Conservation (phyloP, 2,113 vertebrate species). For the Pseudonaja textilis region DNA sequence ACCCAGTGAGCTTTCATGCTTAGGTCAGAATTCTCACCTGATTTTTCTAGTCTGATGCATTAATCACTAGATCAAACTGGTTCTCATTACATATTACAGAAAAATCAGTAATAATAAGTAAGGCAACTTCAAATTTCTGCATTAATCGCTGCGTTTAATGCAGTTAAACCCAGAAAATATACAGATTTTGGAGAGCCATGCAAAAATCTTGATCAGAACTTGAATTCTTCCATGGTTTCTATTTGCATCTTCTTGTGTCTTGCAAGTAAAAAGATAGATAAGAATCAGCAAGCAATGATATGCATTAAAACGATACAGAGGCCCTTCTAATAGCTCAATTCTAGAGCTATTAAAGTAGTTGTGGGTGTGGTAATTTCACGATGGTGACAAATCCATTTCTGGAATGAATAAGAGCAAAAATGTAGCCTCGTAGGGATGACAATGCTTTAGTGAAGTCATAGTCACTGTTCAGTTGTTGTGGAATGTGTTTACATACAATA, state of each 20-base stretch:
- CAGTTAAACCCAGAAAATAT: not conserved
- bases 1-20: not conserved
- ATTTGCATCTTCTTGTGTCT: not conserved
- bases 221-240: not conserved
- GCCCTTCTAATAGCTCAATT: not conserved
- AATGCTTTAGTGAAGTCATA: not conserved
- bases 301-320: not conserved
- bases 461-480: not conserved
- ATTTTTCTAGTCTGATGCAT: not conserved
- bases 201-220: not conserved
- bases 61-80: not conserved
- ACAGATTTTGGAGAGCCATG: not conserved
- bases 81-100: not conserved
- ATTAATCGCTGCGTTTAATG: not conserved
- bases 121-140: not conserved
- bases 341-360: not conserved
- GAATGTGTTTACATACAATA: not conserved
- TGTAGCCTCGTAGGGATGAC: not conserved
- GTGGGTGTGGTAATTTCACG: not conserved
- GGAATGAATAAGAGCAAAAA: not conserved
- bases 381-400: not conserved
- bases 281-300: not conserved
- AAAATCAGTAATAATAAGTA: not conserved
- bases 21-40: not conserved
- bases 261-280: not conserved